Percentiles rank a stretch among this genome's conserved stretches.
These are phyloP conservation scores for Araneus ventricosus DNA, from an alignment of 1,140 invertebrate species.

Conservation along the genomic window DNA sequence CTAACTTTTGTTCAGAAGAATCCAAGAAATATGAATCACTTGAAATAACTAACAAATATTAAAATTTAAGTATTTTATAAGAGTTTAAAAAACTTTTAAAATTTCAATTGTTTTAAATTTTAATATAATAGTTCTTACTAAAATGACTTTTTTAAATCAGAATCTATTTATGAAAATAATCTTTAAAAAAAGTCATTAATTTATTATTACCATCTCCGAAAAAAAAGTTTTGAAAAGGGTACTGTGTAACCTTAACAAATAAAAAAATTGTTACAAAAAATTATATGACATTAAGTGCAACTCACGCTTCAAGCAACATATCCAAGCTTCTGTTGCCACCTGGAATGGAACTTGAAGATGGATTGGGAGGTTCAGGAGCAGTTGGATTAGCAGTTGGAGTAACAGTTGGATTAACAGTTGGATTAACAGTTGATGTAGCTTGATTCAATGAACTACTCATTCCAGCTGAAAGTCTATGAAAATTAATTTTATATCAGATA, in stretches of 20 bases:
- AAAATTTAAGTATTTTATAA: too few species aligned
- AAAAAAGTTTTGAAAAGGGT: too few species aligned
- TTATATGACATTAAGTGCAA: background rate
- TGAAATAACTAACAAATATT: too few species aligned
- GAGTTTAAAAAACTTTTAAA: too few species aligned
- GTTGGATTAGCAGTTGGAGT: background rate
- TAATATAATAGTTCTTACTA: too few species aligned
- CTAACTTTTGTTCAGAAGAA: too few species aligned
- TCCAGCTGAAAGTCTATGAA: conserved; percentile 21
- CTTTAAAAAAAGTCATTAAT: too few species aligned
- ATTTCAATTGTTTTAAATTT: too few species aligned
- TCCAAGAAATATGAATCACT: too few species aligned
- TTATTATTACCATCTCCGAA: too few species aligned
- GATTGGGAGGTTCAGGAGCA: background rate
- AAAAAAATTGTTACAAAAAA: background rate
- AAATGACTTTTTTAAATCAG: too few species aligned
- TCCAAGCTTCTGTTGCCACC: background rate
- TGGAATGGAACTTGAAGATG: background rate
- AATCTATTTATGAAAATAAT: too few species aligned
- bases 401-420: background rate
- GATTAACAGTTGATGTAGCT: background rate
- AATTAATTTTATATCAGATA: background rate
- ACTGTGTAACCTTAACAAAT: background rate
- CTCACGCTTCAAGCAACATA: conserved; percentile 65
- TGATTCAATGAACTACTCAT: conserved; percentile 27